A percentile compares a stretch with the other conserved stretches of the same genome.
Conservation (phyloP, 2,797 vertebrate species). For the Bufotes viridis region DNA sequence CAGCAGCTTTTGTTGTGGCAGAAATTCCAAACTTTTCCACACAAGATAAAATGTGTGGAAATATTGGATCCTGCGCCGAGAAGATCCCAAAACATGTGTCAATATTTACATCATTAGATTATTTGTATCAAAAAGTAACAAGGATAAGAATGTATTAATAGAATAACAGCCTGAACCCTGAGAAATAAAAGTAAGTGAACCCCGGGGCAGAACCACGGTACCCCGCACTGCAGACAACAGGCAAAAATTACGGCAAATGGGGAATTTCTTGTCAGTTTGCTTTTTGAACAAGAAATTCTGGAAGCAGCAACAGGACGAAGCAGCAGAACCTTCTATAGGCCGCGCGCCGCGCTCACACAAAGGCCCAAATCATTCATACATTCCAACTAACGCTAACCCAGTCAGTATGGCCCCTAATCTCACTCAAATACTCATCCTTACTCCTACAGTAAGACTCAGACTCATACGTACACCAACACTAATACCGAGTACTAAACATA, state of each 20-base stretch:
- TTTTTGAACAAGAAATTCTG: not conserved
- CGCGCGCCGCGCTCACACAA: not conserved
- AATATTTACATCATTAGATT: not conserved
- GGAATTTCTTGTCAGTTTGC: not conserved
- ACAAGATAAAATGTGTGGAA: not conserved
- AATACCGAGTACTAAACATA: not conserved
- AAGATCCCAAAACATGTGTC: not conserved
- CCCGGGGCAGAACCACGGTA: not conserved
- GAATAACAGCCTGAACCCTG: not conserved
- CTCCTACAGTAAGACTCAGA: not conserved
- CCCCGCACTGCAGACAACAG: not conserved
- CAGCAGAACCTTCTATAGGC: not conserved
- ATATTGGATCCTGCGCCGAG: not conserved
- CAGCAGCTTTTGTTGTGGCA: no score
- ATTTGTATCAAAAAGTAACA: not conserved
- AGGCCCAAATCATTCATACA: not conserved
- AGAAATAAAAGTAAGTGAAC: conserved; percentile 18
- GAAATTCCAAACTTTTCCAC: no score
- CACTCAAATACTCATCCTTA: not conserved
- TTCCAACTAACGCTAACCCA: not conserved
- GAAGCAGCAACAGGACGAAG: not conserved
- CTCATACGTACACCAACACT: not conserved
- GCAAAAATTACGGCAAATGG: not conserved
- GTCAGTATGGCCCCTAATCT: not conserved
- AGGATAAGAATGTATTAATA: not conserved